Evolutionary conservation across 2,797 vertebrate species (phyloP), one percentile per base, ranked within the genome.

Genomic region (Leucoraja ocellata): DNA sequence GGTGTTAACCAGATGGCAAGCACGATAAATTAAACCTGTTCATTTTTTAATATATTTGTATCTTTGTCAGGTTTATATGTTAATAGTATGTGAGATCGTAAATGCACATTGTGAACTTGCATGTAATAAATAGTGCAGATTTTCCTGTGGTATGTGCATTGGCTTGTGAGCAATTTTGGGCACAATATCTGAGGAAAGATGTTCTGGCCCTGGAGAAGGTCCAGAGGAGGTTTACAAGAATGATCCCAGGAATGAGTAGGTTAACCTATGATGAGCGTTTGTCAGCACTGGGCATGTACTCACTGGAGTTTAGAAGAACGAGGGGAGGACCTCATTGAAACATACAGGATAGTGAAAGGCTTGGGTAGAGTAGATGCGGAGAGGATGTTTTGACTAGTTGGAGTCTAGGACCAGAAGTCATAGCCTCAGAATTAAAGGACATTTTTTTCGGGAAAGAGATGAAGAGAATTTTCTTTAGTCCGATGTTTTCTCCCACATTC

Each of bases 31-130:
- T 36, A 65, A 88, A 88, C 7, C 61, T 65, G 28, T 86, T 86
- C 61, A 63, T 65, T 63, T 86, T 86, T n/a, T 63, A 86, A 65
- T 63, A 14, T 86, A 32, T 86, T n/a, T 86, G 32, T 86, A 63
- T 86, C 18, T 65, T n/a, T 63, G 32, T 32, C 63, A 86, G 61
- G 28, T 77, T 28, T 23, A n/a, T 63, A 63, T 63, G 65, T 65
- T n/a, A 63, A 88, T 68, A 65, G 0, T 32, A 32, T 32, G 63
- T 32, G n/a, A 9, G 14, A 74, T 74, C 3, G 61, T 23, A 63
- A 16, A 63, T 7, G 7, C 63, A 32, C 6, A 63, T 32, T 14
- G 32, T 88, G n/a, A 65, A 65, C 16, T 86, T 0, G 2, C 13
- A 14, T 28, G 1, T 63, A 88, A 65, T 68, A 16, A 88, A 65